phyloP scores from a whole-genome alignment of 2,113 vertebrate genomes.

The Lonchura striata region DNA sequence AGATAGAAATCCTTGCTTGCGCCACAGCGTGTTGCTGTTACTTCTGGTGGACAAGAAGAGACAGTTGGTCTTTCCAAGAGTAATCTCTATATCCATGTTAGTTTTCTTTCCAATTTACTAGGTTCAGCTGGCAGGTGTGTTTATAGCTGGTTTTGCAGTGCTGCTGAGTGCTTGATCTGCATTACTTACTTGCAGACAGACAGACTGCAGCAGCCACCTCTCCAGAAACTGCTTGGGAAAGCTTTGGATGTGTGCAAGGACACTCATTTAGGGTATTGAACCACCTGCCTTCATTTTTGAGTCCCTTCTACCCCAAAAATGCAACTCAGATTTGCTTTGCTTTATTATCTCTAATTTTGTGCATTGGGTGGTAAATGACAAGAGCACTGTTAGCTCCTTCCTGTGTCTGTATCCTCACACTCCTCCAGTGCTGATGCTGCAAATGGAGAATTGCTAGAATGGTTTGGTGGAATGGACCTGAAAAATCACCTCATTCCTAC shows the following conservation, averaged over 20 bases:
- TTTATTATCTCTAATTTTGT: neutral
- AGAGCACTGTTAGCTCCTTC: neutral
- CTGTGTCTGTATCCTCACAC: neutral
- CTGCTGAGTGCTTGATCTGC: neutral
- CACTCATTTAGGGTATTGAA: neutral
- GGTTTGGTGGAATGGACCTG: neutral
- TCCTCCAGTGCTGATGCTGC: rapidly evolving
- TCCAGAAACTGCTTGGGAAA: neutral
- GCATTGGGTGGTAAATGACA: neutral
- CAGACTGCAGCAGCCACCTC: neutral
- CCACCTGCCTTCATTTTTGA: neutral
- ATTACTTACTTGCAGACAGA: neutral
- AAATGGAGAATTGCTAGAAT: neutral
- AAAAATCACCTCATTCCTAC: neutral
- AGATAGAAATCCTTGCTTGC: neutral
- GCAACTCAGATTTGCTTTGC: neutral
- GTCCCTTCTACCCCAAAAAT: neutral
- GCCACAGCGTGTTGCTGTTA: rapidly evolving
- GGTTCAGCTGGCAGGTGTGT: neutral
- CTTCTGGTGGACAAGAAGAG: neutral
- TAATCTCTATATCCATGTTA: neutral
- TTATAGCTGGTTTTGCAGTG: neutral
- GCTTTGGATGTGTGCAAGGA: rapidly evolving
- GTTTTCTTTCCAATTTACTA: neutral
- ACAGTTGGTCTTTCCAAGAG: neutral